Evolutionary conservation across 1,140 invertebrate genomes (phyloP).

Genomic region (Scaptomyza pallida): DNA sequence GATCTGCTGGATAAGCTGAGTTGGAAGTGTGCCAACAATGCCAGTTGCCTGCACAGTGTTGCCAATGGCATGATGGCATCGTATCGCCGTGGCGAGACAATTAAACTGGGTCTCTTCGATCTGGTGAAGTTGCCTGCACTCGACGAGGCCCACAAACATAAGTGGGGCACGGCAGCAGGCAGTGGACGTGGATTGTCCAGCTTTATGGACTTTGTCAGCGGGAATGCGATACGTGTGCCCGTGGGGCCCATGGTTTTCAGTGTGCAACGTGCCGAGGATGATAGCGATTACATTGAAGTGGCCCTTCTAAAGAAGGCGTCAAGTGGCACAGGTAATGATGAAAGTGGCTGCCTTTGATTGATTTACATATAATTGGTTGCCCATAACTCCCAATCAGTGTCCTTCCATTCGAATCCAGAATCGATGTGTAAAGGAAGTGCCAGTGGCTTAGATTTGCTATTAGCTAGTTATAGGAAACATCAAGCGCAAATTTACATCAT

Average conservation of each 20-base stretch:
- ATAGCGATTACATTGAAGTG: slow-evolving; percentile 81
- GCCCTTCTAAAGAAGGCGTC: slow-evolving; percentile 76
- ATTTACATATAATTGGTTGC: slow-evolving; percentile 24
- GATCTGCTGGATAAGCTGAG: slow-evolving; percentile 75
- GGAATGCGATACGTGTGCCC: slow-evolving; percentile 78
- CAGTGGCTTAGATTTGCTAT: no score
- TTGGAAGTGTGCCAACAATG: slow-evolving; percentile 83
- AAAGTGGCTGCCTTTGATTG: slow-evolving; percentile 24
- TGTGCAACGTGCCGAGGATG: slow-evolving; percentile 80
- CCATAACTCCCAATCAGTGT: slow-evolving; percentile 11
- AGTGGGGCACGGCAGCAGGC: slow-evolving; percentile 51
- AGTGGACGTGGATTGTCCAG: slow-evolving; percentile 65
- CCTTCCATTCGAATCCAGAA: background rate
- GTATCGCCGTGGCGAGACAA: slow-evolving; percentile 71
- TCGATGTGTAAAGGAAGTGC: no score
- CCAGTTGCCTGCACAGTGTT: slow-evolving; percentile 71
- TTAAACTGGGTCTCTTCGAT: slow-evolving; percentile 79
- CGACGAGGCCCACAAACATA: slow-evolving; percentile 52
- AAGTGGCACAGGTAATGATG: slow-evolving; percentile 64
- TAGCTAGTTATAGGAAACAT: background rate
- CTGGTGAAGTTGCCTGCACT: slow-evolving; percentile 69
- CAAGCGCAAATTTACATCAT: no score
- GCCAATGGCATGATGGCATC: slow-evolving; percentile 69
- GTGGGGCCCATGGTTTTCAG: slow-evolving; percentile 82
- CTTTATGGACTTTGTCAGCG: slow-evolving; percentile 78